phyloP scores from a whole-genome alignment of 1,140 invertebrate genomes.

The Nephila pilipes region DNA sequence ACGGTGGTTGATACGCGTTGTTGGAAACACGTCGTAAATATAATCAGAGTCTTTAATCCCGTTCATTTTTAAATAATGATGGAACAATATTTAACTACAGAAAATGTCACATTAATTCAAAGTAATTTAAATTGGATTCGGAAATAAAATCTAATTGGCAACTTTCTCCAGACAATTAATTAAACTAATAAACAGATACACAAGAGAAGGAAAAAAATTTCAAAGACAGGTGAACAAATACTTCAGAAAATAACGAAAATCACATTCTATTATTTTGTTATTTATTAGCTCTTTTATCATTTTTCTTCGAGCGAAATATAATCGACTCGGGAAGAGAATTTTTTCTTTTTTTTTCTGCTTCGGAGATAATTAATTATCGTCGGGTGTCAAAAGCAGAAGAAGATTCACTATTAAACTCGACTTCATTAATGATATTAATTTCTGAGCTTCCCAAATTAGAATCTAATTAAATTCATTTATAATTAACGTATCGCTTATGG shows the following conservation, averaged over 20 bases:
- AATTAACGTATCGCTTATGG: slow-evolving; percentile 23
- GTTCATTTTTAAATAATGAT: too few relatives aligned
- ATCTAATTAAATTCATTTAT: slow-evolving; percentile 38
- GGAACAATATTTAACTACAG: too few relatives aligned
- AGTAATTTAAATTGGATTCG: too few relatives aligned
- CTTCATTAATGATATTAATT: slow-evolving; percentile 34
- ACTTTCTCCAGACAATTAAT: background rate
- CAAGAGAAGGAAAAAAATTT: too few relatives aligned
- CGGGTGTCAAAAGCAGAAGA: background rate
- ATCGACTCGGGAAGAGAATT: background rate
- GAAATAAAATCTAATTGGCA: too few relatives aligned
- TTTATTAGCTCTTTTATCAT: background rate
- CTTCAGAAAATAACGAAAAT: background rate
- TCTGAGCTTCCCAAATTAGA: background rate
- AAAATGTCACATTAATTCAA: too few relatives aligned
- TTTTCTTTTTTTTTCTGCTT: background rate
- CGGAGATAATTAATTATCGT: background rate
- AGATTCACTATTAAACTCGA: background rate
- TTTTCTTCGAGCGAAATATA: background rate
- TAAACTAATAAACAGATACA: background rate
- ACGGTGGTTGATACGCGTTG: too few relatives aligned
- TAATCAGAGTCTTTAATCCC: too few relatives aligned
- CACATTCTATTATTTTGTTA: background rate
- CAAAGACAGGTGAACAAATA: background rate
- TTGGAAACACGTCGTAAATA: too few relatives aligned